Evolutionary conservation across 2,888 invertebrate species (phyloP).

Genomic region (Caenorhabditis sp.): DNA sequence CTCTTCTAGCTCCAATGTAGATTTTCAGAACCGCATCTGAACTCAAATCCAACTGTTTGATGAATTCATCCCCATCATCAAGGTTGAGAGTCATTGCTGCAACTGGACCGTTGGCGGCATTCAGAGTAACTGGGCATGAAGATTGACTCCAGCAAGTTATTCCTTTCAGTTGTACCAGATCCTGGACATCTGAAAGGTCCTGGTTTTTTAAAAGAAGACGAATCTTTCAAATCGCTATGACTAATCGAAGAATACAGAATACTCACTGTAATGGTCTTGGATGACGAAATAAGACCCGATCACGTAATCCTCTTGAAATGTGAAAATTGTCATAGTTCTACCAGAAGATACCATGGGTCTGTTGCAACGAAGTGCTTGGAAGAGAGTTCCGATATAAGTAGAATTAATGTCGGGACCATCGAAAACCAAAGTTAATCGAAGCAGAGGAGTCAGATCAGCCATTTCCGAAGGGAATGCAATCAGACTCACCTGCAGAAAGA

Average conservation of each 20-base stretch:
- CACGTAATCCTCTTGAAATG: constrained; percentile 41
- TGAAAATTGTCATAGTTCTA: constrained; percentile 39
- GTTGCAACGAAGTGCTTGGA: constrained; percentile 24
- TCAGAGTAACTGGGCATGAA: constrained; percentile 44
- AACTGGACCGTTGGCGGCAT: constrained; percentile 45
- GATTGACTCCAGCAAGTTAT: constrained; percentile 47
- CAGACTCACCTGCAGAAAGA: constrained; percentile 30
- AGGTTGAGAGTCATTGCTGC: constrained; percentile 44
- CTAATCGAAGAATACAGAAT: neutral
- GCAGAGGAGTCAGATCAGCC: constrained; percentile 38
- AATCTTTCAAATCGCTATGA: no score
- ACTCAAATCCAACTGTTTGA: constrained; percentile 45
- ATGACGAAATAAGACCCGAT: constrained; percentile 33
- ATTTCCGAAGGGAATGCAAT: constrained; percentile 27
- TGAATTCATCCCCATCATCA: constrained; percentile 40
- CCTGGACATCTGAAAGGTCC: constrained; percentile 20
- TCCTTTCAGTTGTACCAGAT: constrained; percentile 13
- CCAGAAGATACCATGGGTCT: constrained; percentile 24
- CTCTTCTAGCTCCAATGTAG: constrained; percentile 44
- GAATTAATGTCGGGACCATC: constrained; percentile 35
- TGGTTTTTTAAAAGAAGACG: neutral
- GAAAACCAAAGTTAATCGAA: constrained; percentile 47
- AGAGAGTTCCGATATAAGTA: constrained; percentile 44
- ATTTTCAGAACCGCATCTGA: constrained; percentile 32
- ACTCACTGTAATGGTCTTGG: constrained; percentile 47